Conservation (phyloP, 2,888 invertebrate species). For the Adelognathus sp. region DNA sequence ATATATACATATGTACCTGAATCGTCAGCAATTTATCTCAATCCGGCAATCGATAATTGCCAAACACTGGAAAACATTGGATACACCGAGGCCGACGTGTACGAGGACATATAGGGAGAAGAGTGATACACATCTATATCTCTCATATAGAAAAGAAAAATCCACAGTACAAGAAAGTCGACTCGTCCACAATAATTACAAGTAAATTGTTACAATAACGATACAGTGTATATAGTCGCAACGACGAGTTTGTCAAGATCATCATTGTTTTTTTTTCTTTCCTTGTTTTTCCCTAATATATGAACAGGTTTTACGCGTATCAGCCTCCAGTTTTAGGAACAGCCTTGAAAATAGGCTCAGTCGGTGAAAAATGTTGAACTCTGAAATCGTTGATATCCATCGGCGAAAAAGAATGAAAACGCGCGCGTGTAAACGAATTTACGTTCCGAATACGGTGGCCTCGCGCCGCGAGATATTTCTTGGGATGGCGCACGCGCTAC, state of each 20-base stretch:
- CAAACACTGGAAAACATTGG: conserved; percentile 5
- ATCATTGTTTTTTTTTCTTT: background rate
- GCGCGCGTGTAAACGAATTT: background rate
- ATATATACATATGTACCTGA: background rate
- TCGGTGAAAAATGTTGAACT: background rate
- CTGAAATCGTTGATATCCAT: background rate
- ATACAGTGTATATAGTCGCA: conserved; percentile 19
- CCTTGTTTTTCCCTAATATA: conserved; percentile 38
- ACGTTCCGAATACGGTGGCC: no score
- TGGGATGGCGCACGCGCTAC: no score
- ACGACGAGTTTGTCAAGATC: conserved; percentile 11
- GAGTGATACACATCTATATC: background rate
- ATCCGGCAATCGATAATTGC: background rate
- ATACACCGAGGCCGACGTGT: background rate
- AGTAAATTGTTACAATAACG: conserved; percentile 22
- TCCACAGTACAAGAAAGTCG: conserved; percentile 1
- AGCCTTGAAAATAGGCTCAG: background rate
- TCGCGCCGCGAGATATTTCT: no score
- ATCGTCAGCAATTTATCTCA: background rate
- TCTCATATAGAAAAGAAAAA: background rate
- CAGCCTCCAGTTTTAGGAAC: background rate
- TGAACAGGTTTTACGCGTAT: conserved; percentile 23
- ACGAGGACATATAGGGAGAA: background rate
- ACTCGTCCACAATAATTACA: conserved; percentile 9
- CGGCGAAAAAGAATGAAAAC: background rate